These are phyloP conservation scores for Metopia argyrocephala DNA, from an alignment of 2,888 invertebrate genomes.

Conservation along the genomic window DNA sequence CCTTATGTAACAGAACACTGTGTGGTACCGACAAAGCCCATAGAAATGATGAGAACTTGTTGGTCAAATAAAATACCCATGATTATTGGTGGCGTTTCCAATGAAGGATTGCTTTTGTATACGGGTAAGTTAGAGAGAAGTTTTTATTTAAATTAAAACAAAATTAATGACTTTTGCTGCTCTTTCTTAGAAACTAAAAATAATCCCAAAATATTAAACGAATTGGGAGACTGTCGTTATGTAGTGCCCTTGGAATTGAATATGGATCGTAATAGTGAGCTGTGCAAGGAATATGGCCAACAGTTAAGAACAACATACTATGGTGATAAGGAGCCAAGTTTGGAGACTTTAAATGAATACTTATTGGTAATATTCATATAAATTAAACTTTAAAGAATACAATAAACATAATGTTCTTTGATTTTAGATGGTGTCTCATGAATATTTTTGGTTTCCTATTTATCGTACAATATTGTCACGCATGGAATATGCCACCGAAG, in stretches of 20 bases:
- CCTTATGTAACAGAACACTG: conserved; percentile 75
- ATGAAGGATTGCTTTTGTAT: conserved; percentile 76
- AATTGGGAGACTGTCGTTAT: conserved; percentile 74
- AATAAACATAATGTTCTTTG: neutral
- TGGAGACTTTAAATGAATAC: conserved; percentile 77
- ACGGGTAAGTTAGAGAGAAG: conserved; percentile 63
- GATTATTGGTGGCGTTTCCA: conserved; percentile 76
- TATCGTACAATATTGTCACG: conserved; percentile 76
- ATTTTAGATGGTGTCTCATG: conserved; percentile 76
- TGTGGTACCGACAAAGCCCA: conserved; percentile 75
- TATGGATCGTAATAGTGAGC: conserved; percentile 73
- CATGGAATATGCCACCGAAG: conserved; percentile 70
- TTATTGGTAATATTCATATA: conserved; percentile 71
- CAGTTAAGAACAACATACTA: conserved; percentile 74
- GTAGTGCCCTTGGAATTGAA: conserved; percentile 76
- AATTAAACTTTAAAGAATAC: neutral
- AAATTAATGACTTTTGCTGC: neutral
- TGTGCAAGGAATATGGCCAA: conserved; percentile 74
- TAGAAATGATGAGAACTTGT: conserved; percentile 75
- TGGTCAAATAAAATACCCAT: conserved; percentile 78
- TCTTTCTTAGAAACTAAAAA: conserved; percentile 70
- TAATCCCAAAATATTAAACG: conserved; percentile 74
- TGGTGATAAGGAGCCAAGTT: conserved; percentile 74
- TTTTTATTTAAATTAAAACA: neutral
- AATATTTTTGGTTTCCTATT: conserved; percentile 78